Conservation (phyloP, 2,113 vertebrate genomes). For the Pelodiscus sinensis region DNA sequence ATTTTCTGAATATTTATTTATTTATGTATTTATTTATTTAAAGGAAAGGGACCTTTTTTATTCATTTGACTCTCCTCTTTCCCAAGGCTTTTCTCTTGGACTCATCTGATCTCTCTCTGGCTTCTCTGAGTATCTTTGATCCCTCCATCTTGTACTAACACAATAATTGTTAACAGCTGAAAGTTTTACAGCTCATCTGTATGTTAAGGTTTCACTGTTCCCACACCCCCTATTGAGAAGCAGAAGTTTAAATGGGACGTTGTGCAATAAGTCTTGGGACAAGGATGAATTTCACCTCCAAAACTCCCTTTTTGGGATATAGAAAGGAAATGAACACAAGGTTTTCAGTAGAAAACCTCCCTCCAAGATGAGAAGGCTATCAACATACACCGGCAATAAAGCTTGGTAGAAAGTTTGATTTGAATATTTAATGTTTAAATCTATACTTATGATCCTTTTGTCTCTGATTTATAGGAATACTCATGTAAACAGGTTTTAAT, state of each 20-base stretch:
- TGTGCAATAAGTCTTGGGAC: not conserved
- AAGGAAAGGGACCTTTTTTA: not conserved
- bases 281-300: not conserved
- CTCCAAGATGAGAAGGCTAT: not conserved
- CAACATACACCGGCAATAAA: not conserved
- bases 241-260: not conserved
- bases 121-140: not conserved
- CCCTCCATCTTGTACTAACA: not conserved
- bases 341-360: not conserved
- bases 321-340: not conserved
- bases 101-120: rapidly evolving
- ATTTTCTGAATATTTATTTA: not conserved
- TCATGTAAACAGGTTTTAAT: not conserved
- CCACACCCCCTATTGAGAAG: not conserved
- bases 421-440: not conserved
- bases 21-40: not conserved
- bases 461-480: not conserved
- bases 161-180: not conserved
- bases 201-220: not conserved
- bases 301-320: not conserved
- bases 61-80: not conserved
- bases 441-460: not conserved
- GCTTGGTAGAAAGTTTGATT: not conserved
- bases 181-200: not conserved
- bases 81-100: not conserved